Conservation (phyloP, 2,888 invertebrate species). For the Caenorhabditis sp. region DNA sequence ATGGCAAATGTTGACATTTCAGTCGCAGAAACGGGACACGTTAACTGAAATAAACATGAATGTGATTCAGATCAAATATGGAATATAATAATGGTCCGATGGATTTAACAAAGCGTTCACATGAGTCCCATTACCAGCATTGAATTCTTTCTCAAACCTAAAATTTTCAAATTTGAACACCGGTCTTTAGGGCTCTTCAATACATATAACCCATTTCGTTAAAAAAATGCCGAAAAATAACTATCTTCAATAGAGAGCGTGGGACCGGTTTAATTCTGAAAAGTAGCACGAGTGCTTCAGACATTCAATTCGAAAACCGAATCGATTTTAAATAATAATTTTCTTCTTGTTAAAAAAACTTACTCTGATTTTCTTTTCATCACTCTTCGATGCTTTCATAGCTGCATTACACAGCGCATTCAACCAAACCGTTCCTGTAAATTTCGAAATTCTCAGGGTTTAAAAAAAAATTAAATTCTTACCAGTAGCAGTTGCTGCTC, state of each 20-base stretch:
- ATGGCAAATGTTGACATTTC: conserved; percentile 55
- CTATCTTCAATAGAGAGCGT: no score
- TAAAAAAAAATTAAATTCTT: neutral
- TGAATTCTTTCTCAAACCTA: neutral
- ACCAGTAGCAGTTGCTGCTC: conserved; percentile 59
- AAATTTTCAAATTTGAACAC: neutral
- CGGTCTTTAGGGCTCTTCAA: no score
- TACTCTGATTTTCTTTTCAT: conserved; percentile 44
- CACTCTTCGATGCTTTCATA: conserved; percentile 50
- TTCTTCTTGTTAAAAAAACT: neutral
- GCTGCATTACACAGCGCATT: conserved; percentile 48
- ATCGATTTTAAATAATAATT: no score
- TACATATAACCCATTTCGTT: no score
- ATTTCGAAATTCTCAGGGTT: neutral
- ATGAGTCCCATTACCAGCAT: no score
- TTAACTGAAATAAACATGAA: conserved; percentile 24
- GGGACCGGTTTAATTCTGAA: no score
- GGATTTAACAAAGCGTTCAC: no score
- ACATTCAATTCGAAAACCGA: no score
- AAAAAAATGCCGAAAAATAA: no score
- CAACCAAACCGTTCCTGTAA: conserved; percentile 54
- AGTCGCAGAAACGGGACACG: conserved; percentile 32
- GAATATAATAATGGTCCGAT: no score
- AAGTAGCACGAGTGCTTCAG: no score
- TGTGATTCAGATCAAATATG: no score